Evolutionary conservation across 2,888 invertebrate species (phyloP).

Genomic region (Plebejus melissa): DNA sequence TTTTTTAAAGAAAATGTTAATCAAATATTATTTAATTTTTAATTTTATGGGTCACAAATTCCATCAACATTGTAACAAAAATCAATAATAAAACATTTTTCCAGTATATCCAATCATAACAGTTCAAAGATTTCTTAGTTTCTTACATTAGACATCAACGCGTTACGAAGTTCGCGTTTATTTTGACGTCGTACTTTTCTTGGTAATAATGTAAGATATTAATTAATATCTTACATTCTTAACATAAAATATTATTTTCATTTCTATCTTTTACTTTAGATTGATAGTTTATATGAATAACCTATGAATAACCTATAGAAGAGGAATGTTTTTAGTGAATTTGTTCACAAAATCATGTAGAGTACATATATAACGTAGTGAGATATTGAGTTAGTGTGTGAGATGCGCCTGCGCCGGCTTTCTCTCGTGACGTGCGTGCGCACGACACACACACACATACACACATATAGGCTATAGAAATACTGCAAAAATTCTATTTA

Average conservation of each 20-base stretch:
- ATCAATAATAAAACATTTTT: not conserved
- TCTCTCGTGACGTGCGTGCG: conserved; percentile 1
- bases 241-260: not conserved
- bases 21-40: no score
- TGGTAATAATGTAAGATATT: no score
- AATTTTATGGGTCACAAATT: no score
- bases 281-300: not conserved
- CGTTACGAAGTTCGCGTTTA: conserved; percentile 17
- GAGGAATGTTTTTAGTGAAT: not conserved
- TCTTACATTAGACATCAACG: conserved; percentile 36
- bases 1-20: no score
- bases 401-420: conserved; percentile 13
- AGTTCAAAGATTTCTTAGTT: not conserved
- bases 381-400: not conserved
- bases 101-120: not conserved
- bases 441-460: not conserved
- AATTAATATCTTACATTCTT: no score
- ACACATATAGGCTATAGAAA: not conserved
- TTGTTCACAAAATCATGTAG: not conserved
- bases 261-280: not conserved
- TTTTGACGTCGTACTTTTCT: not conserved
- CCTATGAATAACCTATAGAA: no score
- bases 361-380: not conserved
- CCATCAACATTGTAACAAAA: no score
- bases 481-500: not conserved